phyloP scores from a whole-genome alignment of 2,113 vertebrate species.

The Corvus hawaiiensis region DNA sequence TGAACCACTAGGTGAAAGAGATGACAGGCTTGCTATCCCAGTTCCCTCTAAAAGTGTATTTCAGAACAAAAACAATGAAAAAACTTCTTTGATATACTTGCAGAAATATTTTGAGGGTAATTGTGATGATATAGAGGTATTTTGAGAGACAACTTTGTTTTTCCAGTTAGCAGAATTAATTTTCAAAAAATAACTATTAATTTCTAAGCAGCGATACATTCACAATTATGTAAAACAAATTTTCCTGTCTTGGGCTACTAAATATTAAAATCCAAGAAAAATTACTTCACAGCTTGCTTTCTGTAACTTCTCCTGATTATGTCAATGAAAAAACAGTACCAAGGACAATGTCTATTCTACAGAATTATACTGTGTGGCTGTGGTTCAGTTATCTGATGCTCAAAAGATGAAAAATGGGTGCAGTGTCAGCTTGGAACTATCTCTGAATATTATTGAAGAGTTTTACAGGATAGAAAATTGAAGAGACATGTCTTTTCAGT shows the following conservation, averaged over 20 bases:
- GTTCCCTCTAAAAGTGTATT: neutral
- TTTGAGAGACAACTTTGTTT: neutral
- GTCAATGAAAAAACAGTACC: neutral
- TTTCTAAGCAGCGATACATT: neutral
- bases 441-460: neutral
- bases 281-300: neutral
- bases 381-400: neutral
- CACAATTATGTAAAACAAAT: neutral
- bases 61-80: neutral
- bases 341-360: neutral
- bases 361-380: neutral
- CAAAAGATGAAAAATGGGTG: neutral
- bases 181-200: neutral
- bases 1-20: fast-evolving
- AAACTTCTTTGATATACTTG: neutral
- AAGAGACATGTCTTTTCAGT: neutral
- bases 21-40: neutral
- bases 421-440: neutral
- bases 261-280: neutral
- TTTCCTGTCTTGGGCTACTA: neutral
- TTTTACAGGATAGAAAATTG: neutral
- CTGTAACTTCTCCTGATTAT: neutral
- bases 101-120: neutral
- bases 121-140: neutral
- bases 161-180: neutral